Percentiles rank a stretch among this genome's conserved stretches.
These are phyloP conservation scores for Chiroxiphia lanceolata DNA, from an alignment of 2,797 vertebrate genomes.

Conservation along the genomic window DNA sequence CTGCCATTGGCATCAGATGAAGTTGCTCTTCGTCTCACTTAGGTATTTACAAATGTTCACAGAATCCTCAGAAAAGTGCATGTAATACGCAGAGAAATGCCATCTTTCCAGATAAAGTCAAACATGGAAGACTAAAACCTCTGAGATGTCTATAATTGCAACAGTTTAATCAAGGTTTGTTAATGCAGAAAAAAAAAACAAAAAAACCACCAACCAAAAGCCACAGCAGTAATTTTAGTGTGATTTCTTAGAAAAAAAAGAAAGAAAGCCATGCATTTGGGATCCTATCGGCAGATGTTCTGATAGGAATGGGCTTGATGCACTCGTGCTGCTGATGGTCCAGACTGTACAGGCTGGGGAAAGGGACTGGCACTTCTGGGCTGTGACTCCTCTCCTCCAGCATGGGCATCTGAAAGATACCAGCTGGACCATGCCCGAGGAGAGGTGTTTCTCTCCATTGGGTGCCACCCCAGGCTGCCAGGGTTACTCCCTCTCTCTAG, in stretches of 20 bases:
- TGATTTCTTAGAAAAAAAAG: neutral
- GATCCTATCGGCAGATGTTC: neutral
- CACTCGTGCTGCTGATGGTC: accelerated
- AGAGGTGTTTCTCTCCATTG: neutral
- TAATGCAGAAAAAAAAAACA: neutral
- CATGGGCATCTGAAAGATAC: neutral
- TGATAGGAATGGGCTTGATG: accelerated
- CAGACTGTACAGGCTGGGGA: neutral
- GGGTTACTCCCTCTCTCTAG: neutral
- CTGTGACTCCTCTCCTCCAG: neutral
- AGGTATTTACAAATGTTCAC: neutral
- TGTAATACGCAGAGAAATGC: neutral
- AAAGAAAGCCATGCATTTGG: neutral
- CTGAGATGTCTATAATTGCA: neutral
- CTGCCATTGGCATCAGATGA: neutral
- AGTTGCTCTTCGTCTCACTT: neutral
- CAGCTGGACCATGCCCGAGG: neutral
- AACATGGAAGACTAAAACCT: neutral
- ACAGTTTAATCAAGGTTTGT: neutral
- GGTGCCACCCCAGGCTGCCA: neutral
- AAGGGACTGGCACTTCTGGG: neutral
- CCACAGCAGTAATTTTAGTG: neutral
- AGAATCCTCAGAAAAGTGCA: neutral
- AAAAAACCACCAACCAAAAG: neutral
- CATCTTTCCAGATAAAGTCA: neutral